Percentiles rank a stretch among this genome's conserved stretches.
Evolutionary conservation across 2,888 invertebrate genomes (phyloP).

Genomic region (Orthonevra nobilis): DNA sequence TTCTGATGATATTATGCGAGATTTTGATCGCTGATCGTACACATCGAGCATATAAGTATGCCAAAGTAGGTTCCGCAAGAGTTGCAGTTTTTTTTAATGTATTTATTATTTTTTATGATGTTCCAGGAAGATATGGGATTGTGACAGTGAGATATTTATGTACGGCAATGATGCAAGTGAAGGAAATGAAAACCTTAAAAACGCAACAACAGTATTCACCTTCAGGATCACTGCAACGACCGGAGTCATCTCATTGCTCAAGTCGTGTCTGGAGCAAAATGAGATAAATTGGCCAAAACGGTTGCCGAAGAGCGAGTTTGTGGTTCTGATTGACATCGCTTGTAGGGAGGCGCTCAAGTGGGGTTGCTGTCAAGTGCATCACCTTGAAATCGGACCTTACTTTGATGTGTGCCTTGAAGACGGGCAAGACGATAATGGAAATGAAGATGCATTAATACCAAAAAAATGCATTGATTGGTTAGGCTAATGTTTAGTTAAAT

Average conservation of each 20-base stretch:
- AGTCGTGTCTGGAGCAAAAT: slow-evolving; percentile 71
- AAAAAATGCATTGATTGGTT: too few species aligned
- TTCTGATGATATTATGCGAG: slow-evolving; percentile 74
- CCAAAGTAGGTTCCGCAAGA: slow-evolving; percentile 7
- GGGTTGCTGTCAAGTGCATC: slow-evolving; percentile 74
- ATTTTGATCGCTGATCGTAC: slow-evolving; percentile 72
- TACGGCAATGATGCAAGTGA: slow-evolving; percentile 73
- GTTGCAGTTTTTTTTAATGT: background rate
- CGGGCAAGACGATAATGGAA: background rate
- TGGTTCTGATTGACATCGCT: slow-evolving; percentile 71
- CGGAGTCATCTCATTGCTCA: slow-evolving; percentile 69
- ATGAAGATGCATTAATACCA: too few species aligned
- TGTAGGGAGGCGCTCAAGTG: slow-evolving; percentile 74
- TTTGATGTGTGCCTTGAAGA: background rate
- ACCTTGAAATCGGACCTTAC: slow-evolving; percentile 73
- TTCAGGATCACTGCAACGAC: slow-evolving; percentile 73
- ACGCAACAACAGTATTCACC: slow-evolving; percentile 72
- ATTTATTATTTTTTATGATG: background rate
- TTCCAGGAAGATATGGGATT: slow-evolving; percentile 72
- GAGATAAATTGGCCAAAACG: slow-evolving; percentile 64
- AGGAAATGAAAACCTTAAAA: slow-evolving; percentile 51
- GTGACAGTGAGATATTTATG: slow-evolving; percentile 72
- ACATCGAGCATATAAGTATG: slow-evolving; percentile 73
- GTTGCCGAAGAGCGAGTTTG: slow-evolving; percentile 72
- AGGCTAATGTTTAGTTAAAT: too few species aligned